Percentiles rank a stretch among this genome's conserved stretches.
phyloP scores from a whole-genome alignment of 2,113 vertebrate species.

The Oenanthe melanoleuca region DNA sequence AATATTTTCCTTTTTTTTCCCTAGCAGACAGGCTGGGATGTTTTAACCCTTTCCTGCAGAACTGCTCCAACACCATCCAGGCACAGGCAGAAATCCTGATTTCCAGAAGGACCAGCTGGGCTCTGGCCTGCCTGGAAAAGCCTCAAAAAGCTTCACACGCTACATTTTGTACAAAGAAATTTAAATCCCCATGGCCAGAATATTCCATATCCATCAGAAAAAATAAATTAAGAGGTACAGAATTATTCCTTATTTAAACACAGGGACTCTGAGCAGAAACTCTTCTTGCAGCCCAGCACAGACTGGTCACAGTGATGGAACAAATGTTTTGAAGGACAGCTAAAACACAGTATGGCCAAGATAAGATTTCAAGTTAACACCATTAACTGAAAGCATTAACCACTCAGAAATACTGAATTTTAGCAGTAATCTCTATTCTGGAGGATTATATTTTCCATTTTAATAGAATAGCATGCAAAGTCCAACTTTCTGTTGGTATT shows the following conservation, averaged over 20 bases:
- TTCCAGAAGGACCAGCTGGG: not conserved
- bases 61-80: not conserved
- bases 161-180: not conserved
- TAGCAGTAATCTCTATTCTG: not conserved
- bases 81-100: not conserved
- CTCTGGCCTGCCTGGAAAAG: not conserved
- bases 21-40: not conserved
- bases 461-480: not conserved
- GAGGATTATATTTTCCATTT: not conserved
- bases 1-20: not conserved
- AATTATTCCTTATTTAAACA: not conserved
- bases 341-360: not conserved
- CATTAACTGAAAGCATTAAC: not conserved
- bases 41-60: not conserved
- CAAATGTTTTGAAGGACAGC: not conserved
- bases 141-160: not conserved
- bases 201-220: not conserved
- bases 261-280: not conserved
- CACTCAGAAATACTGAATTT: not conserved
- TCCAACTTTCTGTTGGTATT: not conserved
- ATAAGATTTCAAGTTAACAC: no score
- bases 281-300: fast-evolving
- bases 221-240: not conserved
- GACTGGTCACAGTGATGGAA: not conserved
- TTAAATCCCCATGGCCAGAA: not conserved